phyloP scores from a whole-genome alignment of 2,797 vertebrate species.

The Euphonia xanthogaster region DNA sequence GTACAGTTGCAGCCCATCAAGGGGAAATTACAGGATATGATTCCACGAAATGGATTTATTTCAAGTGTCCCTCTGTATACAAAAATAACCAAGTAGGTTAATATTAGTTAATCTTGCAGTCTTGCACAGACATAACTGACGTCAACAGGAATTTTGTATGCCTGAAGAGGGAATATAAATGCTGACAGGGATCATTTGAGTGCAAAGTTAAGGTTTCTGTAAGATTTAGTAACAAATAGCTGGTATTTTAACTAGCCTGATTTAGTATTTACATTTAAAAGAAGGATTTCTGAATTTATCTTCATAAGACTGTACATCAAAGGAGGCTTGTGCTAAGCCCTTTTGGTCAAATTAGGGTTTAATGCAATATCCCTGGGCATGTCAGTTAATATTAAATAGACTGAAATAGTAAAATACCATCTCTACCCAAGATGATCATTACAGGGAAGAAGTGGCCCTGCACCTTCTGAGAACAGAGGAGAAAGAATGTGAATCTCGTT shows the following conservation, averaged over 20 bases:
- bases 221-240: slow-evolving; percentile 19
- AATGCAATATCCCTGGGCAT: slow-evolving; percentile 40
- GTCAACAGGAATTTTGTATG: slow-evolving; percentile 30
- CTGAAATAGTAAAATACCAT: slow-evolving; percentile 3
- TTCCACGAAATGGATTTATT: slow-evolving; percentile 9
- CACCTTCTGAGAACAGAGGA: neutral
- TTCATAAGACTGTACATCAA: slow-evolving; percentile 38
- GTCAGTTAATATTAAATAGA: slow-evolving; percentile 54
- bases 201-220: slow-evolving; percentile 15
- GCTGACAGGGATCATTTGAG: slow-evolving; percentile 20
- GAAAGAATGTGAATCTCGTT: neutral
- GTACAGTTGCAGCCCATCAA: neutral
- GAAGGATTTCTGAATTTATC: slow-evolving; percentile 41
- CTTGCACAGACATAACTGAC: neutral
- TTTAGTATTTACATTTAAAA: slow-evolving; percentile 43
- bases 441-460: neutral
- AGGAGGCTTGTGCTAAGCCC: slow-evolving; percentile 49
- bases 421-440: slow-evolving; percentile 23
- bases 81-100: slow-evolving; percentile 20
- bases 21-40: slow-evolving; percentile 14
- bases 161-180: slow-evolving; percentile 1
- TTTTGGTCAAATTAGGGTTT: slow-evolving; percentile 45
- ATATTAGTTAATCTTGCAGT: slow-evolving; percentile 46
- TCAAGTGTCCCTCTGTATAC: neutral
- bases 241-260: neutral